Conservation (phyloP, 2,797 vertebrate species). For the Dicrostonyx torquatus region DNA sequence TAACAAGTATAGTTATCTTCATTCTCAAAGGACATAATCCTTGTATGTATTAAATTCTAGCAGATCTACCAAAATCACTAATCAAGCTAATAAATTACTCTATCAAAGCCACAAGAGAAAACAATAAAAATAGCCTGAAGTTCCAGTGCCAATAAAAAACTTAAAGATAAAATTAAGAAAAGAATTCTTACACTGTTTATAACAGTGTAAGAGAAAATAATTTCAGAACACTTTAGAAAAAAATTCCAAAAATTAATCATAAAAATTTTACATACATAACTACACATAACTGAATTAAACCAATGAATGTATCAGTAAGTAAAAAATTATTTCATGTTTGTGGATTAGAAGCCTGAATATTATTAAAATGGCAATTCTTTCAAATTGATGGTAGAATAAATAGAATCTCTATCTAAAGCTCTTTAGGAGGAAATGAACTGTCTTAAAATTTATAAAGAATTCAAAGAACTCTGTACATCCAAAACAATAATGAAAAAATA, state of each 20-base stretch:
- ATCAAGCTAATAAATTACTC: conserved; percentile 30
- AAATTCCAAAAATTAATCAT: conserved; percentile 16
- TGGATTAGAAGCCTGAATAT: conserved; percentile 27
- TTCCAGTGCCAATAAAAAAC: conserved; percentile 47
- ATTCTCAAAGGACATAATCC: conserved; percentile 16
- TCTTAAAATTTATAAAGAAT: background rate
- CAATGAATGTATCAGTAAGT: conserved; percentile 17
- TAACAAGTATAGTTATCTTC: conserved; percentile 40
- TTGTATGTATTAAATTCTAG: conserved; percentile 44
- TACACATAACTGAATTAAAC: conserved; percentile 9
- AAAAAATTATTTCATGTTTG: background rate
- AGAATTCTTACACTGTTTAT: background rate
- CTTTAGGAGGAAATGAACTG: background rate
- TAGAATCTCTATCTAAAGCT: background rate
- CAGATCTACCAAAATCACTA: background rate
- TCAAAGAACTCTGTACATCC: background rate
- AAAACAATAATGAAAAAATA: conserved; percentile 43
- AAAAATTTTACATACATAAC: conserved; percentile 42
- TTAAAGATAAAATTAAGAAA: conserved; percentile 53
- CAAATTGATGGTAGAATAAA: conserved; percentile 13
- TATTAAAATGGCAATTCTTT: conserved; percentile 36
- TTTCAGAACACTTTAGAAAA: background rate
- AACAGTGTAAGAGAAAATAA: conserved; percentile 4
- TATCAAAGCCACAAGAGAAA: conserved; percentile 27
- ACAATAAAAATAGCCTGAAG: conserved; percentile 36